These are phyloP conservation scores for Mobula hypostoma DNA, from an alignment of 2,113 vertebrate species.

Conservation along the genomic window DNA sequence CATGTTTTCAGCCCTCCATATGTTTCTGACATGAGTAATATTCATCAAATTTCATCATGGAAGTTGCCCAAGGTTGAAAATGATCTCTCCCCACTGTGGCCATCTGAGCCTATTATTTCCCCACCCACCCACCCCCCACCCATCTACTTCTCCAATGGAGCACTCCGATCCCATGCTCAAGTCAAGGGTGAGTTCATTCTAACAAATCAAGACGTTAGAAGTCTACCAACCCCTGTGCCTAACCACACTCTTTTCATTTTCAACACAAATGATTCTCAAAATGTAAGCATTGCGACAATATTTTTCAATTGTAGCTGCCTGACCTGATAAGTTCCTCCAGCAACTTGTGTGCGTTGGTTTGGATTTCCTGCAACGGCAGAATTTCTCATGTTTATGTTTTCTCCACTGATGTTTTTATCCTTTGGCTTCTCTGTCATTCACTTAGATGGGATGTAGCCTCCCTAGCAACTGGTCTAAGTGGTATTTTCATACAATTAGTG, in stretches of 20 bases:
- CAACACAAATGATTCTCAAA: not conserved
- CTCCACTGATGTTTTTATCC: not conserved
- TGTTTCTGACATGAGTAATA: not conserved
- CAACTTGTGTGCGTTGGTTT: no score
- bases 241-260: not conserved
- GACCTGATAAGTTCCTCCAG: no score
- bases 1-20: not conserved
- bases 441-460: not conserved
- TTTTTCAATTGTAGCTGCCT: not conserved
- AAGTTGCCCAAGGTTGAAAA: not conserved
- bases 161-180: not conserved
- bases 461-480: not conserved
- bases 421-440: not conserved
- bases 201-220: not conserved
- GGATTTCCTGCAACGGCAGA: no score
- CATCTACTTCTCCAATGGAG: not conserved
- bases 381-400: not conserved
- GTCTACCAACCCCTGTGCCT: not conserved
- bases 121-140: no score
- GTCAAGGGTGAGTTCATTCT: not conserved
- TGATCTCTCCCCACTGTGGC: not conserved
- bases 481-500: not conserved
- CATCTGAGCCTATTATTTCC: not conserved
- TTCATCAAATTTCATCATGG: not conserved
- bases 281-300: not conserved